Base-by-base conservation (phyloP, 2,888 invertebrate genomes). In the Caenorhabditis uteleia region DNA sequence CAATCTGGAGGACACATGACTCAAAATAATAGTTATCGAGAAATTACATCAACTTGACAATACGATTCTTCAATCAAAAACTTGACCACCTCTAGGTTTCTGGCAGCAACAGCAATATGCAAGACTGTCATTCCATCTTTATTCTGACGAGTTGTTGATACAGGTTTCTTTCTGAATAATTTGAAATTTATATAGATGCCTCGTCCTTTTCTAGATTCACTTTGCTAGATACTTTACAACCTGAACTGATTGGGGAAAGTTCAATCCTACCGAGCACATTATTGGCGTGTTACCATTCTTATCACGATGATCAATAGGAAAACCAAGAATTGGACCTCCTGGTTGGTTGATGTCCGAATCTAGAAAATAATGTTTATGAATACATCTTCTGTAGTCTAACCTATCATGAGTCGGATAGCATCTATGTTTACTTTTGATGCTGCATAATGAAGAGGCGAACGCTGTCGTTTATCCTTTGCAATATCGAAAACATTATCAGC, bases 391-490 rank as follows among this genome's bases (percentile, higher is more conserved):
- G 27, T 25, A 29, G 31, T 14, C 39, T n/a, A 10, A 64, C 68
- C 64, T 23, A 70, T 48, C 5, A 70, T 36, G 2, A 61, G 25
- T 12, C 57, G 39, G n/a, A 68, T 57, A 18, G 56, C 66, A 4
- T 68, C 68, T 21, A 68, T 20, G 43, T 59, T 71, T 3, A 46
- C 71, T 39, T 57, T 53, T 38, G 57, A 62, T 2, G 80, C 80
- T 1, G 80, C 78, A 53, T 78, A 77, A 54, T 80, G 80, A 18
- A 80, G 46, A 12, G 79, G 79, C 0, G 78, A 74, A 3, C 78
- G 68, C 3, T 57, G 66, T 16, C 68, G 54, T 18, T 60, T 58
- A 44, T 80, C 79, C 10, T 50, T 42, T 8, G 58, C 70, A 21
- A 48, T 56, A 5, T 39, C 16, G 26, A 47, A 58, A 18, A 71